These are phyloP conservation scores for Clarias batrachus DNA, from an alignment of 2,113 vertebrate genomes.

Conservation along the genomic window DNA sequence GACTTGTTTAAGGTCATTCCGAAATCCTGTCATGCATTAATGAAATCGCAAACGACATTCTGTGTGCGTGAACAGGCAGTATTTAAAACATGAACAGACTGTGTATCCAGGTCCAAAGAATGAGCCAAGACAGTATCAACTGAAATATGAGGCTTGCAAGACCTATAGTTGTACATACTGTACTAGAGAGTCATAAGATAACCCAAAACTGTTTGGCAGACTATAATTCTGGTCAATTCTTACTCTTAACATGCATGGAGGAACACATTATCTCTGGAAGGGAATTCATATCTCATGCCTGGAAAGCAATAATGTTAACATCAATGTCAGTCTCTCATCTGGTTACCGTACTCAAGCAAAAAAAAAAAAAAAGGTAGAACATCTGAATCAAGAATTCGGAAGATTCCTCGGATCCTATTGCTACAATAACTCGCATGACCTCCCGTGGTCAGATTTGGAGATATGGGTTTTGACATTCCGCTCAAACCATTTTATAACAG, in stretches of 20 bases:
- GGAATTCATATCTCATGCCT: neutral
- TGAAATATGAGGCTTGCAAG: neutral
- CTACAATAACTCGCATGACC: neutral
- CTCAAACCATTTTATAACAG: neutral
- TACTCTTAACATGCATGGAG: neutral
- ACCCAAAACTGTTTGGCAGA: neutral
- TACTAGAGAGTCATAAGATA: neutral
- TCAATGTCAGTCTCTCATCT: conserved; percentile 8
- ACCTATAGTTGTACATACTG: neutral
- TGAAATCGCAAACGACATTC: neutral
- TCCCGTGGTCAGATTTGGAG: neutral
- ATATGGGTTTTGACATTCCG: neutral
- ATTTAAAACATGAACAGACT: neutral
- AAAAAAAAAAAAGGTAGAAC: neutral
- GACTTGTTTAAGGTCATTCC: neutral
- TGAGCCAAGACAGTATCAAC: neutral
- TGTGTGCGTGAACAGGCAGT: neutral
- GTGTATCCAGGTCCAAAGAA: neutral
- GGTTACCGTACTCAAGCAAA: neutral
- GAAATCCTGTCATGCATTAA: neutral
- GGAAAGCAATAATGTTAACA: conserved; percentile 1
- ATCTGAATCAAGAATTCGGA: neutral
- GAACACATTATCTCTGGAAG: neutral
- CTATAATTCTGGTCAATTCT: neutral
- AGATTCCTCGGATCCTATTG: neutral